Base-by-base conservation (phyloP, 92 coral and sea anemone genomes). In the Phymanthus crucifer region DNA sequence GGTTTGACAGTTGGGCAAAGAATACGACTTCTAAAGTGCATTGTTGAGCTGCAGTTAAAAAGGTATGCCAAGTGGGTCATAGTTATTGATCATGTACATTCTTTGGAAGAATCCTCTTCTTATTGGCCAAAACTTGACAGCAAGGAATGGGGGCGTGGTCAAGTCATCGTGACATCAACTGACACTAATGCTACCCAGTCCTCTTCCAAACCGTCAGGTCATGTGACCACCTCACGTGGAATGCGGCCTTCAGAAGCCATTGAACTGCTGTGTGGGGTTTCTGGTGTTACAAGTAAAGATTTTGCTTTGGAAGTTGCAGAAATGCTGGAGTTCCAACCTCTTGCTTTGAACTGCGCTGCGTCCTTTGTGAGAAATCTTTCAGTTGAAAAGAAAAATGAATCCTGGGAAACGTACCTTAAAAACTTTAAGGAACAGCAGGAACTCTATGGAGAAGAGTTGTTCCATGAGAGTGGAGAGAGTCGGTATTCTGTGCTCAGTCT, bases 321-420 rank as follows among this genome's bases (percentile, higher is more conserved):
- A 79, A 37, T 50, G 23, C 81, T 85, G 1, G 80, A 85, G 31
- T 79, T 72, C 68, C 78, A 86, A 61, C 89, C 86, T 1, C 78
- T 80, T 16, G 82, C 89, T 32, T 40, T 86, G 14, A 70, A 38
- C 11, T 81, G 82, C 50, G 89, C 89, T 65, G 84, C 89, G 11
- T 36, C 54, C 23, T 79, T 67, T 79, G 75, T 79, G 16, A 70
- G 61, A 68, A 48, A 46, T 21, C 74, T 67, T 50, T 7, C 57
- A 12, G 23, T 3, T 9, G 10, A 66, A 29, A 27, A 67, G 5
- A 10, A 17, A n/a, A 23, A 27, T 8, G 45, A 34, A 32, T 69
- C 75, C 16, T 79, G 83, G 83, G 69, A 68, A 47, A 52, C 36
- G 7, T 79, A 45, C 70, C 17, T 68, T 19, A 75, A 79, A 26